Evolutionary conservation across 2,888 invertebrate genomes (phyloP).

Genomic region (Drosophila picticornis): DNA sequence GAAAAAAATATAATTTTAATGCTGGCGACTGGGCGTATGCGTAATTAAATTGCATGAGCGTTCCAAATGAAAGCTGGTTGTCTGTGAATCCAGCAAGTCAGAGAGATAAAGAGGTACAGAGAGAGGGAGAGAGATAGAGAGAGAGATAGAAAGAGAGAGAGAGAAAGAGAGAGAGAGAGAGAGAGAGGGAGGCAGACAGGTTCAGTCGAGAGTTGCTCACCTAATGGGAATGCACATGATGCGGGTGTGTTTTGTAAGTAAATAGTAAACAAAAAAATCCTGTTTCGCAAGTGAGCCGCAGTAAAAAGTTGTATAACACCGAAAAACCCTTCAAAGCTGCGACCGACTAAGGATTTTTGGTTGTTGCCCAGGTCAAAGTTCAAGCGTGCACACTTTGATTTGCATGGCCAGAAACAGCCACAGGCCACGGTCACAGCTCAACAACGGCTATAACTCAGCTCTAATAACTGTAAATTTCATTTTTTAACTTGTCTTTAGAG

Average conservation of each 20-base stretch:
- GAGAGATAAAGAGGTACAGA: background rate
- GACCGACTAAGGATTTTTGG: constrained; percentile 19
- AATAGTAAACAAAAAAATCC: background rate
- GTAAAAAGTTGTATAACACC: background rate
- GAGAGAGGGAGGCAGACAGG: no score
- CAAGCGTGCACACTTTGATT: constrained; percentile 30
- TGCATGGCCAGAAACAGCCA: constrained; percentile 15
- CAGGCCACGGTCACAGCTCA: constrained; percentile 9
- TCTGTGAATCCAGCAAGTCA: constrained; percentile 8
- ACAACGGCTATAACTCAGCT: no score
- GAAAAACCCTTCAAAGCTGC: constrained; percentile 4
- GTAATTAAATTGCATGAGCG: constrained; percentile 73
- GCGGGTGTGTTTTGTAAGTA: constrained; percentile 16
- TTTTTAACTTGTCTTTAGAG: background rate
- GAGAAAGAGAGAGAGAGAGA: background rate
- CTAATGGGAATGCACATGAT: background rate
- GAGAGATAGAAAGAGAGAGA: no score
- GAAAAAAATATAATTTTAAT: constrained; percentile 25
- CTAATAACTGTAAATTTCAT: background rate
- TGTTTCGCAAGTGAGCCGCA: constrained; percentile 44
- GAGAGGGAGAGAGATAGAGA: background rate
- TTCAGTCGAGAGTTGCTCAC: background rate
- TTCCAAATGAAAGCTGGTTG: constrained; percentile 64
- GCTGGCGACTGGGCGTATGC: constrained; percentile 58
- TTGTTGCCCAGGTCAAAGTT: constrained; percentile 35